phyloP scores from a whole-genome alignment of 1,140 invertebrate species.

The Drosophila auraria region DNA sequence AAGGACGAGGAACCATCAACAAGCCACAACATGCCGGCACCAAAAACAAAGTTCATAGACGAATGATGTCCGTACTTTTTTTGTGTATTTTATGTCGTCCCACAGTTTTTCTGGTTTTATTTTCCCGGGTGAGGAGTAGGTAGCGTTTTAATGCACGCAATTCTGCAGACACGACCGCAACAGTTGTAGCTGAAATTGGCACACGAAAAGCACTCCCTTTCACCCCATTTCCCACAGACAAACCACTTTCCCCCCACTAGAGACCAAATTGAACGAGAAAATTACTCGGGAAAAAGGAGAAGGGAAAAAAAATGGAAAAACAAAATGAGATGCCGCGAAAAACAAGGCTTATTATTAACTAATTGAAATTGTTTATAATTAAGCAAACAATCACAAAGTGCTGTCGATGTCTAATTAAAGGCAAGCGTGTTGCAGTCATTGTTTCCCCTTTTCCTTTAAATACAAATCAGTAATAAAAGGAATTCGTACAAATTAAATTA shows the following conservation, averaged over 20 bases:
- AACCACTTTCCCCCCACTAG: slow-evolving; percentile 2
- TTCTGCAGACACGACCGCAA: slow-evolving; percentile 31
- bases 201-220: slow-evolving; percentile 19
- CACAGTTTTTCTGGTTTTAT: slow-evolving; percentile 5
- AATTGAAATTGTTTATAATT: slow-evolving; percentile 23
- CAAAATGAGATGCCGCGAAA: not conserved
- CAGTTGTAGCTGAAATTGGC: slow-evolving; percentile 24
- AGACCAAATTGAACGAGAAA: slow-evolving; percentile 3
- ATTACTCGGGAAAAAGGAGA: not conserved
- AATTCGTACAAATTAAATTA: no score
- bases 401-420: not conserved
- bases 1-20: slow-evolving; percentile 7
- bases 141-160: slow-evolving; percentile 40
- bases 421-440: not conserved
- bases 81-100: slow-evolving; percentile 8
- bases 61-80: not conserved
- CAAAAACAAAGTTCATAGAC: slow-evolving; percentile 22
- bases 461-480: no score
- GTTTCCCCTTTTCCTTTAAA: no score
- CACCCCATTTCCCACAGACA: slow-evolving; percentile 6
- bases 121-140: not conserved
- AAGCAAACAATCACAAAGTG: not conserved
- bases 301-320: not conserved
- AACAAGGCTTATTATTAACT: slow-evolving; percentile 7
- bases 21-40: slow-evolving; percentile 19